A percentile compares a stretch with the other conserved stretches of the same genome.
These are phyloP conservation scores for Pseudochirops corinnae DNA, from an alignment of 2,797 vertebrate species.

Conservation along the genomic window DNA sequence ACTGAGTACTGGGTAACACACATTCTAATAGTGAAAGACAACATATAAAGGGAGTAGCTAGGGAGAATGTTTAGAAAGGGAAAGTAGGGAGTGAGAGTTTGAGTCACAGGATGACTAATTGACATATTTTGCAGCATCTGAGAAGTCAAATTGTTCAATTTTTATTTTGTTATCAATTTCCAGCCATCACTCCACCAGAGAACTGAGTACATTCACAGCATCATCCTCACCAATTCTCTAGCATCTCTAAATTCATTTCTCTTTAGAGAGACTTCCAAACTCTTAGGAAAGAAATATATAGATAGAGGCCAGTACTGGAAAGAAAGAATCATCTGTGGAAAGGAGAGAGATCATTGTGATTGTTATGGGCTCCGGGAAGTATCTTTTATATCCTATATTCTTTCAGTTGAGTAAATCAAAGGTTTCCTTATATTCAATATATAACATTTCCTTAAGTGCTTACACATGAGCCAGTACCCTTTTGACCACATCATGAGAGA, in stretches of 20 bases:
- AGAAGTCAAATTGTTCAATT: neutral
- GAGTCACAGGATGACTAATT: neutral
- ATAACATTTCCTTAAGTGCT: neutral
- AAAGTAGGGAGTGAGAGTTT: neutral
- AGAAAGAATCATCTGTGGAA: neutral
- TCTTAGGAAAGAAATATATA: neutral
- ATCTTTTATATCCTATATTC: neutral
- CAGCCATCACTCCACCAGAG: neutral
- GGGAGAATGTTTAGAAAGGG: neutral
- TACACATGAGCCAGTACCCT: neutral
- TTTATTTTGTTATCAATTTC: neutral
- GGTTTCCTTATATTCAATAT: neutral
- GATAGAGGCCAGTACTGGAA: neutral
- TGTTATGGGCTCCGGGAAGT: neutral
- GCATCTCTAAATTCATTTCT: neutral
- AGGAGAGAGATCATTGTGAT: neutral
- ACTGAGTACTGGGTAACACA: neutral
- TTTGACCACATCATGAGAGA: neutral
- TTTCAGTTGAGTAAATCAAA: neutral
- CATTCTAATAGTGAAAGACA: neutral
- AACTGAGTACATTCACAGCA: neutral
- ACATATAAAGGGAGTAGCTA: neutral
- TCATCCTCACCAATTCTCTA: neutral
- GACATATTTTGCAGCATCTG: neutral
- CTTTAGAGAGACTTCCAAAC: neutral